Base-by-base conservation (phyloP, 1,140 invertebrate species). In the Galendromus occidentalis region DNA sequence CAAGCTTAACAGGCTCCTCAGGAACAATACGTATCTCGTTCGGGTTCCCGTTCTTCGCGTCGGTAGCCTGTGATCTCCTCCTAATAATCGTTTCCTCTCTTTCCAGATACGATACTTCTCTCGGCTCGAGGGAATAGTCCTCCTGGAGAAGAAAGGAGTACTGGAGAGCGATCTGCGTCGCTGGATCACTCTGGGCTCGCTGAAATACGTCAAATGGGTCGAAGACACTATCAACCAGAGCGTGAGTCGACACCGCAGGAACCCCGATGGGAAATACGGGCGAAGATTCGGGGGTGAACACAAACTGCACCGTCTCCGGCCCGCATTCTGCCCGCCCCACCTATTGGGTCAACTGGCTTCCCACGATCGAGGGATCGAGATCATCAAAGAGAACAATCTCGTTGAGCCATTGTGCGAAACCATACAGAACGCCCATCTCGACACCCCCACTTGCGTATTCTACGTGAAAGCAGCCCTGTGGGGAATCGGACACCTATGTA, bases 161-260 rank as follows among this genome's bases (percentile, higher is more conserved):
- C 25, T 59, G 1, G 51, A 59, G 22, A 17, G 22, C 33, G 51
- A 59, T 17, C 17, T 59, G 12, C 25, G 33, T 25, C 51, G 51
- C 4, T 59, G 51, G 51, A 17, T 17, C 25, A 29, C 51, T 6
- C 14, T 25, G 25, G 51, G 51, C n/a, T 25, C 51, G 14, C 66
- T 69, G 6, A 72, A 74, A 67, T 97, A 96, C 76, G 89, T 93
- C 0, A 81, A 85, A 6, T 76, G 94, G 5, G 83, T 95, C 20
- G 92, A 97, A 75, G 84, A 85, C 42, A 82, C 86, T 41, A 82
- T 91, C 64, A 86, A 91, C 73, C 87, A 93, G 73, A 83, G 86
- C 17, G 73, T 95, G 66, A 92, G 88, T 4, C 81, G 87, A 25
- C 85, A 90, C 73, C 85, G 88, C 69, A 80, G 85, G 67, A 83